Conservation (phyloP, 2,113 vertebrate genomes). For the Deroptyus accipitrinus region DNA sequence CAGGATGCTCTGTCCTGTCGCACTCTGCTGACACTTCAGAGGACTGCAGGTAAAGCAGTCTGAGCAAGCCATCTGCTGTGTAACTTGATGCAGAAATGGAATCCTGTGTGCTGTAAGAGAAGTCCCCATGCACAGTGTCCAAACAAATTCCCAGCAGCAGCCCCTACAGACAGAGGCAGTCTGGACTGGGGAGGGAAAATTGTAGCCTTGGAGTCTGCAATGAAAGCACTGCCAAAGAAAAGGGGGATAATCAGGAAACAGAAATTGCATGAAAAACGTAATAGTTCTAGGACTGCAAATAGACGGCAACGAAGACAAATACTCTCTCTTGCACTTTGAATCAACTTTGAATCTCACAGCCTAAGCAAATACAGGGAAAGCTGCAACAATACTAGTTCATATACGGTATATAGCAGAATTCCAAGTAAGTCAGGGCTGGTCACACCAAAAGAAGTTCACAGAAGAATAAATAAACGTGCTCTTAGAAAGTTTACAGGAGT, state of each 20-base stretch:
- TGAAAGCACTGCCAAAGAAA: not conserved
- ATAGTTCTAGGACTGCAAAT: not conserved
- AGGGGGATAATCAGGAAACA: not conserved
- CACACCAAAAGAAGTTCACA: not conserved
- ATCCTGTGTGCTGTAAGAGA: not conserved
- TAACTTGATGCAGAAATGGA: not conserved
- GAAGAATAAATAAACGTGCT: not conserved
- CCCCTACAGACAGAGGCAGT: not conserved
- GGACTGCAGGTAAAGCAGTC: not conserved
- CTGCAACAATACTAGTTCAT: not conserved
- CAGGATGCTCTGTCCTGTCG: not conserved
- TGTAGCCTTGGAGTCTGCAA: not conserved
- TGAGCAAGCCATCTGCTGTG: not conserved
- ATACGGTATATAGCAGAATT: rapidly evolving
- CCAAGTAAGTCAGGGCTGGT: not conserved
- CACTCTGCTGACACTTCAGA: not conserved
- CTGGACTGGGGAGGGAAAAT: not conserved
- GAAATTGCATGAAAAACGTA: not conserved
- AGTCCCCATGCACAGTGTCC: not conserved
- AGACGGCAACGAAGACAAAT: not conserved
- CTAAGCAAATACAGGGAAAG: not conserved
- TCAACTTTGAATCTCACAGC: not conserved
- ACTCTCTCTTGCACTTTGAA: not conserved
- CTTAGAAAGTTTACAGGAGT: not conserved
- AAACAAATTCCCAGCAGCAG: not conserved